A percentile compares a stretch with the other conserved stretches of the same genome.
These are phyloP conservation scores for Pseudonaja textilis DNA, from an alignment of 2,113 vertebrate genomes.

Conservation along the genomic window DNA sequence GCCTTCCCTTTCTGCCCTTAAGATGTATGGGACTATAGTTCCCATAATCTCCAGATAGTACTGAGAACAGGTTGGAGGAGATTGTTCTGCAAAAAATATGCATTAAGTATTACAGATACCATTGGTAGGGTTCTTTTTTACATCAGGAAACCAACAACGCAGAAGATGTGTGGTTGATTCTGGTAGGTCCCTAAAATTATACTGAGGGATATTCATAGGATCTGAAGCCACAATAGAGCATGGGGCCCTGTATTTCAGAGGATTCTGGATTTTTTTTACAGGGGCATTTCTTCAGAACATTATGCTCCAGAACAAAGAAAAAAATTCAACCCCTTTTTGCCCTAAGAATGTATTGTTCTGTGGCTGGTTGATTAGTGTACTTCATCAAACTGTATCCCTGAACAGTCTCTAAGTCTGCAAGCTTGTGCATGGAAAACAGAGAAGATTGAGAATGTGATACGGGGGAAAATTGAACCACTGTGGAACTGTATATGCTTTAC, in stretches of 20 bases:
- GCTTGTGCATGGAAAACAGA: background rate
- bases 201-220: rapidly evolving
- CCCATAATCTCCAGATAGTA: background rate
- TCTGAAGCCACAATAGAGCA: background rate
- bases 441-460: background rate
- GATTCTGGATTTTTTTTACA: background rate
- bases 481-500: background rate
- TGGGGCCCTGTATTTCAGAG: background rate
- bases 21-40: background rate
- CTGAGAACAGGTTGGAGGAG: background rate
- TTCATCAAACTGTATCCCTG: background rate
- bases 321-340: background rate
- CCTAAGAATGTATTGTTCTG: background rate
- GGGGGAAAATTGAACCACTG: no score
- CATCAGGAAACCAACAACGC: background rate
- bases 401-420: background rate
- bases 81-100: background rate
- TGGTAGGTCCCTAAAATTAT: background rate
- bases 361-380: rapidly evolving
- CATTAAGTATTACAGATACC: background rate
- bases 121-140: background rate
- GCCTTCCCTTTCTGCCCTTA: background rate
- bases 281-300: background rate
- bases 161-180: background rate
- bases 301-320: background rate